Conservation (phyloP, 1,140 invertebrate species). For the Heliconius nattereri region DNA sequence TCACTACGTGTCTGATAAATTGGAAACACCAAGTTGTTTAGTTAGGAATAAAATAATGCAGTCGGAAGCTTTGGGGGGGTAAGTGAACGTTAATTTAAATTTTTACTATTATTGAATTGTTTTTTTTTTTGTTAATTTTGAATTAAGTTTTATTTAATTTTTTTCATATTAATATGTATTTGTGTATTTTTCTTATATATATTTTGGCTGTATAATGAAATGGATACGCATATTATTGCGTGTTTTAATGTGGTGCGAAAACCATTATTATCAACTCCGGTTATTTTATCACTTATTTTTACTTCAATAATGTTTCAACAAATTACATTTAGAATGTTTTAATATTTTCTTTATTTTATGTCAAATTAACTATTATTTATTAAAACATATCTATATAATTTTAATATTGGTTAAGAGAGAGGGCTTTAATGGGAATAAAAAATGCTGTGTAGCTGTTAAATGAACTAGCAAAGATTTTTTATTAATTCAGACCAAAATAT, state of each 20-base stretch:
- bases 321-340: not conserved
- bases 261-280: not conserved
- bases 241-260: not conserved
- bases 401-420: no score
- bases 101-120: not conserved
- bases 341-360: no score
- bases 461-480: no score
- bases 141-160: not conserved
- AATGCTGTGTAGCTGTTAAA: no score
- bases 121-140: not conserved
- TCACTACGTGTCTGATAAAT: slow-evolving; percentile 65
- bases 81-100: slow-evolving; percentile 13
- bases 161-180: not conserved
- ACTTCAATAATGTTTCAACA: not conserved
- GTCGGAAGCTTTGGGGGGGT: slow-evolving; percentile 53
- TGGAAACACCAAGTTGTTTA: slow-evolving; percentile 73
- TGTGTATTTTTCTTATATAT: not conserved
- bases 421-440: no score
- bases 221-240: no score
- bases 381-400: no score
- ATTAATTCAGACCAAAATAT: no score
- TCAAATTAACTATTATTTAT: no score
- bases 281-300: not conserved
- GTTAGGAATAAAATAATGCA: slow-evolving; percentile 65
- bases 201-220: no score